Conservation (phyloP, 2,888 invertebrate genomes). For the Eupithecia inturbata region DNA sequence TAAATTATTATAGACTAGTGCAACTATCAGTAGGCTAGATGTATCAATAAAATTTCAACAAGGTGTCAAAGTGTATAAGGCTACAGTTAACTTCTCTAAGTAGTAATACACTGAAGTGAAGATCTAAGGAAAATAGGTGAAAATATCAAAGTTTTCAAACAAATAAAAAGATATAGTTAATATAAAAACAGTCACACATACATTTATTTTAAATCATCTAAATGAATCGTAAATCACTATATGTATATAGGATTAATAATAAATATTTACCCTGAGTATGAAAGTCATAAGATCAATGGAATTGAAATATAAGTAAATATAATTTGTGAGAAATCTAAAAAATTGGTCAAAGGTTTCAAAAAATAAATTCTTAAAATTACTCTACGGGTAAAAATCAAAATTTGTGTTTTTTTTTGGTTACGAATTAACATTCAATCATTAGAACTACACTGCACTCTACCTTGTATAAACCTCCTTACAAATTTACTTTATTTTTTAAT, state of each 20-base stretch:
- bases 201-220: conserved; percentile 55
- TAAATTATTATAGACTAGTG: conserved; percentile 66
- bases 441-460: conserved; percentile 81
- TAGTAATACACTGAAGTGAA: conserved; percentile 65
- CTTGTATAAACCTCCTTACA: conserved; percentile 84
- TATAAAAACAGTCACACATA: conserved; percentile 69
- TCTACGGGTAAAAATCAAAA: conserved; percentile 67
- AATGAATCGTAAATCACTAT: conserved; percentile 63
- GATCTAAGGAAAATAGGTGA: conserved; percentile 48
- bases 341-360: conserved; percentile 73
- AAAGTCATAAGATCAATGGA: conserved; percentile 80
- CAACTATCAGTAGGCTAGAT: conserved; percentile 70
- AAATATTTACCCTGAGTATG: conserved; percentile 79
- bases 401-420: conserved; percentile 54
- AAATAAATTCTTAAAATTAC: conserved; percentile 75
- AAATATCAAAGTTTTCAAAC: conserved; percentile 45
- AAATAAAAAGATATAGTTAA: conserved; percentile 34
- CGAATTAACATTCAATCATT: conserved; percentile 71
- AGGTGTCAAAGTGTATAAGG: conserved; percentile 60
- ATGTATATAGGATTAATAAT: conserved; percentile 68
- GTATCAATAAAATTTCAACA: conserved; percentile 69
- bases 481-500: conserved; percentile 68
- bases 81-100: conserved; percentile 62
- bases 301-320: conserved; percentile 55
- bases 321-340: conserved; percentile 68